Evolutionary conservation across 2,797 vertebrate genomes (phyloP).

Genomic region (Phoxinus dragarum): DNA sequence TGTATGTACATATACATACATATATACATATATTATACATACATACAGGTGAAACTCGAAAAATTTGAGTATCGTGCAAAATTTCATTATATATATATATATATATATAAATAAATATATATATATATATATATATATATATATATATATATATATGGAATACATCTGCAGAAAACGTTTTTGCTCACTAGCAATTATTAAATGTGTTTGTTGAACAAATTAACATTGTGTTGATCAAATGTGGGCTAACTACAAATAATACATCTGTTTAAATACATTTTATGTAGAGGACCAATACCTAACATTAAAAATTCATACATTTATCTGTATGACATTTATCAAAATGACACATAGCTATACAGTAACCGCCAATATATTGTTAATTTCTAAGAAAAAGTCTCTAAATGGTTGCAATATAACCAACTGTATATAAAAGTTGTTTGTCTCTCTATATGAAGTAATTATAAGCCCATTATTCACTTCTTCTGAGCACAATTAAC

Average conservation of each 20-base stretch:
- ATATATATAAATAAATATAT: too few relatives aligned
- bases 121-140: too few relatives aligned
- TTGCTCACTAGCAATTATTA: not conserved
- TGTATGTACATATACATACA: too few relatives aligned
- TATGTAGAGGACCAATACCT: not conserved
- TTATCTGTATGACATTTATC: not conserved
- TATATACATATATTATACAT: too few relatives aligned
- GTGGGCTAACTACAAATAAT: not conserved
- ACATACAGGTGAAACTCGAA: too few relatives aligned
- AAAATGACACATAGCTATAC: not conserved
- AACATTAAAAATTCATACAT: not conserved
- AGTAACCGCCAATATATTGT: not conserved
- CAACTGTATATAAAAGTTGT: not conserved
- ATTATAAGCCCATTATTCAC: conserved; percentile 30
- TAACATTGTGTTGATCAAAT: not conserved
- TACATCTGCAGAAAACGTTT: not conserved
- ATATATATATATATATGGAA: too few relatives aligned
- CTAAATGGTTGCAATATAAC: not conserved
- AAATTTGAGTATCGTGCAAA: too few relatives aligned
- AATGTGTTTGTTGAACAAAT: not conserved
- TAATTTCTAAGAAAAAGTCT: not conserved
- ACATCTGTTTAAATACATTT: not conserved
- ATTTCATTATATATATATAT: too few relatives aligned
- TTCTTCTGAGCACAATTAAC: conserved; percentile 44
- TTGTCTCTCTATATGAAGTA: not conserved